A percentile compares a stretch with the other conserved stretches of the same genome.
Evolutionary conservation across 2,113 vertebrate species (phyloP).

Genomic region (Xiphophorus couchianus): DNA sequence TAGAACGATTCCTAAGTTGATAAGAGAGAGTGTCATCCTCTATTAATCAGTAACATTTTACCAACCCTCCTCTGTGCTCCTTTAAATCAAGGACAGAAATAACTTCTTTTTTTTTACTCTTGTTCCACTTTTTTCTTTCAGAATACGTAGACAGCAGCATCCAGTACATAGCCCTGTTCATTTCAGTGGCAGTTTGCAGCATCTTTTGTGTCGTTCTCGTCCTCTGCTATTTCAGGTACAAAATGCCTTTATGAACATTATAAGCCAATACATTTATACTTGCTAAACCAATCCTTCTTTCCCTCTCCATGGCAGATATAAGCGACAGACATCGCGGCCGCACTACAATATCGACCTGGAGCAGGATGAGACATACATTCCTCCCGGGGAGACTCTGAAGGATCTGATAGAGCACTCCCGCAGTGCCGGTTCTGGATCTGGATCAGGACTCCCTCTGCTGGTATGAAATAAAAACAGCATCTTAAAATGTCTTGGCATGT

Average conservation of each 20-base stretch:
- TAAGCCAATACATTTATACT: neutral
- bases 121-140: constrained; percentile 53
- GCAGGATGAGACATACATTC: constrained; percentile 93
- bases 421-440: constrained; percentile 95
- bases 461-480: constrained; percentile 66
- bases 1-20: constrained; percentile 28
- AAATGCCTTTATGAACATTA: neutral
- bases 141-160: constrained; percentile 87
- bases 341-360: constrained; percentile 92
- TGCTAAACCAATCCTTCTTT: neutral
- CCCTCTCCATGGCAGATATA: constrained; percentile 80
- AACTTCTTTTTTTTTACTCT: neutral
- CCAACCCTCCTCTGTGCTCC: neutral
- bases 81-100: neutral
- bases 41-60: constrained; percentile 17
- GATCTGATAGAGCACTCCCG: constrained; percentile 95
- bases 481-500: neutral
- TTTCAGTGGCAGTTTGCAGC: constrained; percentile 88
- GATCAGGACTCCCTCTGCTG: constrained; percentile 99
- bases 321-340: constrained; percentile 86
- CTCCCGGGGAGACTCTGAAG: constrained; percentile 91
- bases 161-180: constrained; percentile 89
- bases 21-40: constrained; percentile 32
- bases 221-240: constrained; percentile 93
- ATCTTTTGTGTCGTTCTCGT: constrained; percentile 86